Base-by-base conservation (phyloP, 2,113 vertebrate species). In the Desmodus rotundus region DNA sequence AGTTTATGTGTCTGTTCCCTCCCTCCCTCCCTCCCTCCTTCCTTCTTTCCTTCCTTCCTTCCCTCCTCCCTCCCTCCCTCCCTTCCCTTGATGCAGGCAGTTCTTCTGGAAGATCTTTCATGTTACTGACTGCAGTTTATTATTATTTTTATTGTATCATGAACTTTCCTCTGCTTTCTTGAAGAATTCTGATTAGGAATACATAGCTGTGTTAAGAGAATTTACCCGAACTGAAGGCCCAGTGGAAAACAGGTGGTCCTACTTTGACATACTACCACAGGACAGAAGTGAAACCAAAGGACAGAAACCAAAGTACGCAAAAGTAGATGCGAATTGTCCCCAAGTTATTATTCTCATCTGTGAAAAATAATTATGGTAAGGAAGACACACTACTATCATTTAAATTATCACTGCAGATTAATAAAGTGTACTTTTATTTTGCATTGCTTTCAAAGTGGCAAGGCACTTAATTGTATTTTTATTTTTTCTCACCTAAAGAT, bases 201-300 rank as follows among this genome's bases (percentile, higher is more conserved):
- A 89, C 50, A 88, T 77, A 92, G 77, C 24, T 95, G 7, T 81
- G 28, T 77, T 87, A 50, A 94, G 95, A 1, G 0, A 97, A 95
- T 38, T 73, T 90, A 96, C 33, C 82, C 63, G 91, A 97, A 96
- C 38, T 81, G 47, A 96, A 96, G 41, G 72, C 84, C 92, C 95
- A 96, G 14, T 91, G 97, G 97, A 98, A 98, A 98, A 98, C 97
- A 98, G 96, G 97, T 98, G 97, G 87, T 47, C 83, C 67, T 81
- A 90, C 0, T 96, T 97, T 97, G 91, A 96, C 58, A 89, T 63
- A 93, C 93, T 74, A 85, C 26, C 76, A 1, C 67, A 93, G 88
- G 92, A 98, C 56, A 95, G 28, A 97, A 94, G n/a, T 77, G 81
- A 98, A 98, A 95, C 91, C 87, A 94, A 70, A 95, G 72, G 94